Conservation (phyloP, 2,797 vertebrate species). For the Tenualosa ilisha region DNA sequence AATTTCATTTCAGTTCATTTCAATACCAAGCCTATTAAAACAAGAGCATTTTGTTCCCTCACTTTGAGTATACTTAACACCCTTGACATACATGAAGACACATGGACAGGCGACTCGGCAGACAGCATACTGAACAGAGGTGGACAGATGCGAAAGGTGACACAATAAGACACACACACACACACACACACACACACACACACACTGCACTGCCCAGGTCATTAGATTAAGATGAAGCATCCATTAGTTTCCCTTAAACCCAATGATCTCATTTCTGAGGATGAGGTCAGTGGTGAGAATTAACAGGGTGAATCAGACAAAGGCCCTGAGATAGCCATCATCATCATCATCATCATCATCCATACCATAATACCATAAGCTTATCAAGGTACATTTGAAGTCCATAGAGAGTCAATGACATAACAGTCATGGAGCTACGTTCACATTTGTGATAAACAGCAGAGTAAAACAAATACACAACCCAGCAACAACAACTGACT, state of each 20-base stretch:
- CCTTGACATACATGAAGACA: background rate
- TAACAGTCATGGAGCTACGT: background rate
- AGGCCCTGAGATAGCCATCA: slow-evolving; percentile 14
- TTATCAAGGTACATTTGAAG: slow-evolving; percentile 15
- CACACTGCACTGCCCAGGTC: slow-evolving; percentile 7
- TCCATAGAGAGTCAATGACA: background rate
- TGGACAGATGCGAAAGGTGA: background rate
- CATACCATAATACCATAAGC: background rate
- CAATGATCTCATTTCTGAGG: slow-evolving; percentile 37
- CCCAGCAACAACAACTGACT: background rate
- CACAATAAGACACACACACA: slow-evolving; percentile 25
- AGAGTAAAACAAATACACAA: background rate
- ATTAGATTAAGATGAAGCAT: slow-evolving; percentile 23
- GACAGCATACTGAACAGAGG: background rate
- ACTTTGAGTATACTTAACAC: background rate
- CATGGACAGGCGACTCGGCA: background rate
- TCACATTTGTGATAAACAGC: background rate
- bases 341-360: slow-evolving; percentile 25
- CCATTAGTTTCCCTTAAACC: slow-evolving; percentile 22
- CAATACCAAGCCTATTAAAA: background rate
- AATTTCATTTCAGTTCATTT: background rate
- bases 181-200: slow-evolving; percentile 30
- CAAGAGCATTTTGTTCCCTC: background rate
- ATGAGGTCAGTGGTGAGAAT: slow-evolving; percentile 45
- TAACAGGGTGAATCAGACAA: slow-evolving; percentile 44